Evolutionary conservation across 1,140 invertebrate genomes (phyloP), one percentile per base, ranked within the genome.

Genomic region (Leguminivora glycinivorella): DNA sequence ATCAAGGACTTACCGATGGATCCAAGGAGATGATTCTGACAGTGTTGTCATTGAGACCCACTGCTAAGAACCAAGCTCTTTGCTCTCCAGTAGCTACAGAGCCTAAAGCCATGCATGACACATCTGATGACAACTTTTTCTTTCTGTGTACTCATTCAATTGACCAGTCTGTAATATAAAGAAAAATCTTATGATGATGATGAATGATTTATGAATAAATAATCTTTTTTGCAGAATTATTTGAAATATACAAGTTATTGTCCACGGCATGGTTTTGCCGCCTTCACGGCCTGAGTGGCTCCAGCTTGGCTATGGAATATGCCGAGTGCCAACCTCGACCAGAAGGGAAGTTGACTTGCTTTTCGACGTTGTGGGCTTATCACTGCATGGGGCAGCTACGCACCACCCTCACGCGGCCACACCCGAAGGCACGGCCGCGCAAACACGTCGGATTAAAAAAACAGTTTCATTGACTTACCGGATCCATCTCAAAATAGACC

Each of bases 401-500:
- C 83, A 80, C 84, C 86, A 88, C 87, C 67, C 78, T 87, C 71
- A 73, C 77, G 43, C 70, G 76, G 73, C 70, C 69, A 70, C 77
- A 68, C 83, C 86, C 83, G 77, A 84, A 83, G 63, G 83, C 81
- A 75, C 68, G 56, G 5, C 74, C 77, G 75, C 70, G 78, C 82
- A 83, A 87, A 85, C 75, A 88, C 85, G 87, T 90, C 88, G 86
- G 71, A 67, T 56, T 72, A n/a, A 67, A 70, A 63, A 72, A 74
- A 70, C 94, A 70, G 38, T 67, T 17, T 38, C 14, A 47, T 68
- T 52, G 47, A 91, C 96, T 96, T 95, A 98, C 98, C 74, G 97
- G 96, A 91, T 99, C 98, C 98, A 99, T 98, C 94, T 99, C 99
- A 92, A 99, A 99, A 92, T 99, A 99, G 17, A 99, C 98, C 22